These are phyloP conservation scores for Ailuropoda melanoleuca DNA, from an alignment of 2,113 vertebrate genomes.

Conservation along the genomic window DNA sequence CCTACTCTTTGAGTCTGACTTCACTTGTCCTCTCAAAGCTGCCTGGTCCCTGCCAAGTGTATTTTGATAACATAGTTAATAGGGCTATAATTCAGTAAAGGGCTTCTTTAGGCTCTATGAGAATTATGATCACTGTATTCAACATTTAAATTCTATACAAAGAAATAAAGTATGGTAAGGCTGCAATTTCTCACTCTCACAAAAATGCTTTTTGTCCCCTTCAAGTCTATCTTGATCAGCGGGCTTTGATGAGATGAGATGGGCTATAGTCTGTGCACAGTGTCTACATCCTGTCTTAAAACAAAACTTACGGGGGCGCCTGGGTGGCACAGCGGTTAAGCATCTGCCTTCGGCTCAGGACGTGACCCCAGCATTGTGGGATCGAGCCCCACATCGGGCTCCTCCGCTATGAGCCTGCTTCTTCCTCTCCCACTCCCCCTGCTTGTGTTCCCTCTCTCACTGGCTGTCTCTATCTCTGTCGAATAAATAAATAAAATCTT, in stretches of 20 bases:
- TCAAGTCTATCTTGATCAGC: constrained; percentile 23
- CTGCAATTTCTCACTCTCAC: background rate
- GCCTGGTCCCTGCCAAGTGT: background rate
- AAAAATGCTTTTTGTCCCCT: constrained; percentile 17
- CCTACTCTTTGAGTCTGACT: background rate
- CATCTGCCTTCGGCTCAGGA: too few relatives aligned
- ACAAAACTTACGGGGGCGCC: background rate
- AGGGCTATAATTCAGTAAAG: background rate
- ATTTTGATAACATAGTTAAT: constrained; percentile 21
- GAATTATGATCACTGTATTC: constrained; percentile 13
- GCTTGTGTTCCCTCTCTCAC: too few relatives aligned
- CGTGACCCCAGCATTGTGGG: too few relatives aligned
- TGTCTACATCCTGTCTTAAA: constrained; percentile 48
- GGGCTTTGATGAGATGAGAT: background rate
- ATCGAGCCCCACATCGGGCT: too few relatives aligned
- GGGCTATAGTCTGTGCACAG: background rate
- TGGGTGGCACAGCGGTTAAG: too few relatives aligned
- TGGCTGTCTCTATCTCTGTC: too few relatives aligned
- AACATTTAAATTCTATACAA: background rate
- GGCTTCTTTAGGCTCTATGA: background rate
- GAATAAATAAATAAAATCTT: too few relatives aligned
- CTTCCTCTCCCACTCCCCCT: too few relatives aligned
- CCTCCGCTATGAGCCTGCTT: too few relatives aligned
- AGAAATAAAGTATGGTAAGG: background rate
- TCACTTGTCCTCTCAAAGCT: background rate